phyloP scores from a whole-genome alignment of 2,113 vertebrate genomes.

The Lanius ludovicianus region DNA sequence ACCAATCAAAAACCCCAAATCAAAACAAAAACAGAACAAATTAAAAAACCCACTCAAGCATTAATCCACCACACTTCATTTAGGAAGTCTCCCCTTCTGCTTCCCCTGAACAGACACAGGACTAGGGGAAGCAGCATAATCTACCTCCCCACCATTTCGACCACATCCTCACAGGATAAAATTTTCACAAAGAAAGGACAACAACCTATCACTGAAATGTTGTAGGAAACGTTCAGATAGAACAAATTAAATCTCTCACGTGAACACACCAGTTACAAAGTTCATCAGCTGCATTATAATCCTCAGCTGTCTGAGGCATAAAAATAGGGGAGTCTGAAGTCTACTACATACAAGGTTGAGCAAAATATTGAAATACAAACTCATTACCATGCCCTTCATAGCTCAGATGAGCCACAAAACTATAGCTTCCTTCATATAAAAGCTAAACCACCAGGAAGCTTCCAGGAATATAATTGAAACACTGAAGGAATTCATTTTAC shows the following conservation, averaged over 20 bases:
- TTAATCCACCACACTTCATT: not conserved
- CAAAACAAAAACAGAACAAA: not conserved
- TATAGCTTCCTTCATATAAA: not conserved
- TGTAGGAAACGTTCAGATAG: not conserved
- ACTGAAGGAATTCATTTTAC: not conserved
- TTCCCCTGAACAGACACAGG: not conserved
- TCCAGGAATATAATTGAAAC: not conserved
- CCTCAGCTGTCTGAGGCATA: not conserved
- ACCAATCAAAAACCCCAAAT: not conserved
- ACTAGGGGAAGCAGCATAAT: not conserved
- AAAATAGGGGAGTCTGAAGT: not conserved
- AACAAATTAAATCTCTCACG: not conserved
- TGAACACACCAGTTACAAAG: rapidly evolving
- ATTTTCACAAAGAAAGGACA: not conserved
- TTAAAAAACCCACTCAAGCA: not conserved
- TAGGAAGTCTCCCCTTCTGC: not conserved
- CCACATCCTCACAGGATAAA: not conserved
- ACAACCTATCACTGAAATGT: not conserved
- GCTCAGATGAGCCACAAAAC: not conserved
- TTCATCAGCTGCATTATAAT: not conserved
- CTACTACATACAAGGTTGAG: not conserved
- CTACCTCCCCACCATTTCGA: not conserved
- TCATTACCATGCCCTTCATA: not conserved
- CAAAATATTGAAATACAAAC: not conserved
- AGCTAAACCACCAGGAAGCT: not conserved